Percentiles rank a stretch among this genome's conserved stretches.
Conservation (phyloP, 2,797 vertebrate species). For the Paedocypris micromegethes region DNA sequence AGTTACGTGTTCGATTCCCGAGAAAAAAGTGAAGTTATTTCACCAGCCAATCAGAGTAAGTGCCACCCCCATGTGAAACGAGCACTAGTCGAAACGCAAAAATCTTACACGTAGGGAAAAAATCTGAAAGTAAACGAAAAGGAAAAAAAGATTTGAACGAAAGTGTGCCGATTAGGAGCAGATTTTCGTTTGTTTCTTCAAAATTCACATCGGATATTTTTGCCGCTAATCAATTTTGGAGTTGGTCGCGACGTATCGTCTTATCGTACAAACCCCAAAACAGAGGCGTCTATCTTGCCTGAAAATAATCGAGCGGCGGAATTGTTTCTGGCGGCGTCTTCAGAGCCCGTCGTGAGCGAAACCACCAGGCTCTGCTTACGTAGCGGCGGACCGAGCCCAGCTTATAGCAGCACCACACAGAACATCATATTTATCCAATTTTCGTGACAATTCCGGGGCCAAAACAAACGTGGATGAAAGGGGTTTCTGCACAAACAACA, state of each 20-base stretch:
- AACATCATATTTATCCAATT: slow-evolving; percentile 26
- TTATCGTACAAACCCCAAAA: not conserved
- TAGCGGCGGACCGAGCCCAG: slow-evolving; percentile 11
- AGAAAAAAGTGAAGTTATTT: too few species aligned
- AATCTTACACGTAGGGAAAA: too few species aligned
- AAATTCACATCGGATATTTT: too few species aligned
- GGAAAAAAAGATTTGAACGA: too few species aligned
- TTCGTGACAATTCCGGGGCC: slow-evolving; percentile 1
- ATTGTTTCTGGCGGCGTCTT: slow-evolving; percentile 34
- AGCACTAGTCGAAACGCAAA: too few species aligned
- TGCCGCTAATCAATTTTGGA: slow-evolving; percentile 7
- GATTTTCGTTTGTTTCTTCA: too few species aligned
- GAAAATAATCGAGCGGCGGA: slow-evolving; percentile 7
- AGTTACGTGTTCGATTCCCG: too few species aligned
- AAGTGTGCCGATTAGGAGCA: too few species aligned
- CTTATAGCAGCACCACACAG: slow-evolving; percentile 3
- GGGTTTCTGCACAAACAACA: slow-evolving; percentile 9
- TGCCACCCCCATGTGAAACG: too few species aligned
- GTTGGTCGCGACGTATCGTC: slow-evolving; percentile 14
- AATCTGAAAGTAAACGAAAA: too few species aligned
- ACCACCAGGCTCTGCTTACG: not conserved
- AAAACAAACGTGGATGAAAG: slow-evolving; percentile 38
- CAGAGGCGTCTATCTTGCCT: slow-evolving; percentile 5
- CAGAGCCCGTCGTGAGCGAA: slow-evolving; percentile 17
- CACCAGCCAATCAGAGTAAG: too few species aligned